Base-by-base conservation (phyloP, 2,888 invertebrate genomes). In the Lycophotia porphyrea region DNA sequence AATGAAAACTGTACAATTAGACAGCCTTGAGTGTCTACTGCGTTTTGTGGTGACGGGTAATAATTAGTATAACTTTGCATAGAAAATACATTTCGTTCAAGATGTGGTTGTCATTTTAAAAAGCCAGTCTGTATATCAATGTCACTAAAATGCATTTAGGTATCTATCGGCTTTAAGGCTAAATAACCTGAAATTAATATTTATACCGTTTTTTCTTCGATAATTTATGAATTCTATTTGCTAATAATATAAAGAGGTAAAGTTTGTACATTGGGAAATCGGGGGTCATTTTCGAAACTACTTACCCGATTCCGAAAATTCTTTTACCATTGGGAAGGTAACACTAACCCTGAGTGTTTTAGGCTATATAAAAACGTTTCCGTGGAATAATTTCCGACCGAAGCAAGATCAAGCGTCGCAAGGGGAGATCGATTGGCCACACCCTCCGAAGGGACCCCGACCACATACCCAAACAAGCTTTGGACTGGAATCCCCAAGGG, bases 11-110 rank as follows among this genome's bases (percentile, higher is more conserved):
- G 52, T 70, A 74, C 61, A 76, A 74, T 78, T 85, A 84, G 69
- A 84, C 87, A 86, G 79, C 89, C 88, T 89, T 89, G 87, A 81
- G 82, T 64, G 80, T 85, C 82, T 84, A 77, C 76, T 84, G 81
- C 82, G 76, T 82, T 80, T 80, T 71, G 67, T 82, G 18, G 74
- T 80, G 79, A 82, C 81, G 77, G 67, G 71, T 77, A 81, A 85
- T 84, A 84, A 86, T 85, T 81, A 82, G 69, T 82, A 84, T 80
- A 75, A 81, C 81, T 88, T 89, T 79, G 87, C 88, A 89, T 87
- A 84, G 79, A 86, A 81, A 82, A 81, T 81, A 80, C 78, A 81
- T 87, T 84, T 82, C 39, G 76, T 84, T 76, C 67, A 73, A 83
- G 47, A 77, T 70, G 60, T 80, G 68, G 65, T 71, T 76, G 80